These are phyloP conservation scores for Haemorhous mexicanus DNA, from an alignment of 2,113 vertebrate species.

Conservation along the genomic window DNA sequence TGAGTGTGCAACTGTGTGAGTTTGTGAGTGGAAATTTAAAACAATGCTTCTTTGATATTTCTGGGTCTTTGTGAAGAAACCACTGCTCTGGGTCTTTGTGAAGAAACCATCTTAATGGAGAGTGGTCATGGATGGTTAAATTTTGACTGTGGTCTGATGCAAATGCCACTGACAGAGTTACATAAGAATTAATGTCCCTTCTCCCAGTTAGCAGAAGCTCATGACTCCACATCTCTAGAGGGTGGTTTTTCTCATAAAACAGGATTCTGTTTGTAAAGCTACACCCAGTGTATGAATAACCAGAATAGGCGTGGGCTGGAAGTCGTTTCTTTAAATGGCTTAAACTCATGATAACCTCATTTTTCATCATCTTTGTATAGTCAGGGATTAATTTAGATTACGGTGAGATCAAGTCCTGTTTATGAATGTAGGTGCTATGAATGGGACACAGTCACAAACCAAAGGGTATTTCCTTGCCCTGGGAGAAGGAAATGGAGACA, in stretches of 20 bases:
- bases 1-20: neutral
- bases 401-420: neutral
- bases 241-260: neutral
- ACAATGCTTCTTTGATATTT: neutral
- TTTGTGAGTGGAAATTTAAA: neutral
- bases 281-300: slow-evolving; percentile 2
- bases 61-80: neutral
- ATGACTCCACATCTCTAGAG: neutral
- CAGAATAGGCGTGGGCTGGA: slow-evolving; percentile 17
- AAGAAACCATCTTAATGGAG: neutral
- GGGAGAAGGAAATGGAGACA: neutral
- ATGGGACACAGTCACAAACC: neutral
- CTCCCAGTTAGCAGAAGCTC: neutral
- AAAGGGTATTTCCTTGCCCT: neutral
- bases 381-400: neutral
- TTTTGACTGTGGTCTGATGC: neutral
- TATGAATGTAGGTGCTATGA: neutral
- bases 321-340: neutral
- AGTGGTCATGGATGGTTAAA: neutral
- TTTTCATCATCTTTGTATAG: neutral
- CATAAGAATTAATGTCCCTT: neutral
- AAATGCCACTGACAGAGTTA: neutral
- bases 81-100: neutral
- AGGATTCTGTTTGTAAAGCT: slow-evolving; percentile 1
- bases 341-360: neutral